These are phyloP conservation scores for Sinocyclocheilus maitianheensis DNA, from an alignment of 2,113 vertebrate genomes.

Conservation along the genomic window DNA sequence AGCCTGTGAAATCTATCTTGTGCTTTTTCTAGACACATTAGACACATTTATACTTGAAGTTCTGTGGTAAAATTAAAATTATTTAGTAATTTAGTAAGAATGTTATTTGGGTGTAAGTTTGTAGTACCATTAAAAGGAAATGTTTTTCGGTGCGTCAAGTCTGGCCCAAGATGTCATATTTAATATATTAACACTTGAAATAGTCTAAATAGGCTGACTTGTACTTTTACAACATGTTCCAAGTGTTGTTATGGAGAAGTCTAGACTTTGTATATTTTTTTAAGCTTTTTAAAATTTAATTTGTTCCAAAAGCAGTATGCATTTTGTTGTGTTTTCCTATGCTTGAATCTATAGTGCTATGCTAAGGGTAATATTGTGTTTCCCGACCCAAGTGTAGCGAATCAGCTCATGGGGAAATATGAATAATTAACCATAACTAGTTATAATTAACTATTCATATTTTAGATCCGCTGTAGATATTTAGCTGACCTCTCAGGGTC, in stretches of 20 bases:
- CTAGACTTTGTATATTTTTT: background rate
- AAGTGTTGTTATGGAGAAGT: background rate
- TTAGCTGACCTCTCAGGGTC: too few relatives aligned
- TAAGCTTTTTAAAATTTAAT: background rate
- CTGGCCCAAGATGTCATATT: background rate
- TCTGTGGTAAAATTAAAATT: background rate
- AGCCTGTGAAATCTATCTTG: background rate
- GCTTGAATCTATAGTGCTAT: background rate
- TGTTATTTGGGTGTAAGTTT: background rate
- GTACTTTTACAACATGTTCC: background rate
- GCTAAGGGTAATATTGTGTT: background rate
- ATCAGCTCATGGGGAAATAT: too few relatives aligned
- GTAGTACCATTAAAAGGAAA: background rate
- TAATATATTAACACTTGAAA: background rate
- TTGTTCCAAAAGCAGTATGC: background rate
- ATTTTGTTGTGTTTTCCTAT: background rate
- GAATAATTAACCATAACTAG: too few relatives aligned
- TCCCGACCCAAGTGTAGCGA: background rate
- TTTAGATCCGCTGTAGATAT: too few relatives aligned
- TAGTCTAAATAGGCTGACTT: background rate
- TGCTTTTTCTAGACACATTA: constrained; percentile 6
- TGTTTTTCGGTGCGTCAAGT: background rate
- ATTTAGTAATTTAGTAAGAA: background rate
- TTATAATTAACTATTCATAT: too few relatives aligned
- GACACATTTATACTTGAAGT: background rate